Conservation (phyloP, 2,888 invertebrate species). For the Calephelis perditalis region DNA sequence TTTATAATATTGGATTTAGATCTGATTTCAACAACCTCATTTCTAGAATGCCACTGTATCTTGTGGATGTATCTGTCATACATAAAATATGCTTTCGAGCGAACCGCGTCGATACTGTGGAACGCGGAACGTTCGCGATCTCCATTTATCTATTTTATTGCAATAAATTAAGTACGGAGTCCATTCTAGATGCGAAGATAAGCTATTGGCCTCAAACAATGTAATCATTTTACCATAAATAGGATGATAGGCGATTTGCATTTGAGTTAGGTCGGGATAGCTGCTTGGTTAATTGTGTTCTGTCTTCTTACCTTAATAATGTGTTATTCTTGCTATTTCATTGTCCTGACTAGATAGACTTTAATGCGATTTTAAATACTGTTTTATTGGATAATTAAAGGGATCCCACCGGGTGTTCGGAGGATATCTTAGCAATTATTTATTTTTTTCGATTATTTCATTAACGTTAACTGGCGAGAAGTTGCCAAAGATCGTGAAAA, state of each 20-base stretch:
- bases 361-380: constrained; percentile 53
- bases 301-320: constrained; percentile 48
- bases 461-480: no score
- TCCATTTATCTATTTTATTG: constrained; percentile 71
- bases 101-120: constrained; percentile 39
- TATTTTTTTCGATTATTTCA: no score
- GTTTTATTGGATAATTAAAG: constrained; percentile 66
- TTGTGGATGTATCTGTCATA: constrained; percentile 50
- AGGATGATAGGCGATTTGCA: constrained; percentile 69
- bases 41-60: constrained; percentile 33
- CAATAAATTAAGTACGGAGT: constrained; percentile 67
- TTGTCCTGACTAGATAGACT: constrained; percentile 61
- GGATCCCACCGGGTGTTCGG: background rate
- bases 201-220: constrained; percentile 64
- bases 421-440: background rate
- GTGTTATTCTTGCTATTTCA: constrained; percentile 66
- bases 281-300: constrained; percentile 61
- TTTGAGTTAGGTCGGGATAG: constrained; percentile 57
- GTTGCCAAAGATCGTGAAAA: no score
- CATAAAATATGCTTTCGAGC: constrained; percentile 41
- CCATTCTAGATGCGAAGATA: constrained; percentile 45
- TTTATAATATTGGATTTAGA: no score
- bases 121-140: constrained; percentile 71
- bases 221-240: constrained; percentile 75
- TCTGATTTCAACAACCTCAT: constrained; percentile 9